These are phyloP conservation scores for Dendrocopos noguchii DNA, from an alignment of 2,113 vertebrate genomes.

Conservation along the genomic window DNA sequence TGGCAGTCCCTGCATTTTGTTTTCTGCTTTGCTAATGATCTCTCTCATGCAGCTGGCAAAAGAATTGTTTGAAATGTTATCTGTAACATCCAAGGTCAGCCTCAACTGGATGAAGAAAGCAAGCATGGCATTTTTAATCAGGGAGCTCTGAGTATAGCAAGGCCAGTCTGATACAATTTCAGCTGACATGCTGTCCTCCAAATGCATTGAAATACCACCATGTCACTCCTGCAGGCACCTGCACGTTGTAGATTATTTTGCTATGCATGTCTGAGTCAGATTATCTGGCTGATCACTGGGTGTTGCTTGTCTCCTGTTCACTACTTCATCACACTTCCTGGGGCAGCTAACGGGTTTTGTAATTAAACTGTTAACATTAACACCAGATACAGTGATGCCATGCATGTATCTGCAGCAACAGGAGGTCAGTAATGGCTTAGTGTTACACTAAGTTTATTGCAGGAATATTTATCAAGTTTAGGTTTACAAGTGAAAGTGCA, in stretches of 20 bases:
- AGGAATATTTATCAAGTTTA: neutral
- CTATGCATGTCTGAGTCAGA: neutral
- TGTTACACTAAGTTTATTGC: neutral
- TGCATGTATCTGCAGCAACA: neutral
- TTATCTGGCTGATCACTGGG: too few relatives aligned
- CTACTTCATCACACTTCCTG: neutral
- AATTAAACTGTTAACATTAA: too few relatives aligned
- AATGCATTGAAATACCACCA: neutral
- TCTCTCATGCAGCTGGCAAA: neutral
- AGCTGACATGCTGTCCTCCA: neutral
- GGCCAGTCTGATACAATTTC: rapidly evolving
- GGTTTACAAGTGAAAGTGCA: neutral
- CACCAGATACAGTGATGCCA: too few relatives aligned
- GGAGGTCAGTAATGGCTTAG: neutral
- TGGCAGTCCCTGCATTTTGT: neutral
- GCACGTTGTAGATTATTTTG: rapidly evolving
- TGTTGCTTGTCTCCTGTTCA: too few relatives aligned
- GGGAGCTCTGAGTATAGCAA: neutral
- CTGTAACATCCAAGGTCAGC: neutral
- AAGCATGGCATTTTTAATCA: neutral
- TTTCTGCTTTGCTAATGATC: neutral
- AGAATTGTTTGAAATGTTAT: rapidly evolving
- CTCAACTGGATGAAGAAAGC: rapidly evolving
- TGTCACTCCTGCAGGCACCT: neutral
- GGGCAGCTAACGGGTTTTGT: neutral